Base-by-base conservation (phyloP, 2,113 vertebrate genomes). In the Perca schrenkii region DNA sequence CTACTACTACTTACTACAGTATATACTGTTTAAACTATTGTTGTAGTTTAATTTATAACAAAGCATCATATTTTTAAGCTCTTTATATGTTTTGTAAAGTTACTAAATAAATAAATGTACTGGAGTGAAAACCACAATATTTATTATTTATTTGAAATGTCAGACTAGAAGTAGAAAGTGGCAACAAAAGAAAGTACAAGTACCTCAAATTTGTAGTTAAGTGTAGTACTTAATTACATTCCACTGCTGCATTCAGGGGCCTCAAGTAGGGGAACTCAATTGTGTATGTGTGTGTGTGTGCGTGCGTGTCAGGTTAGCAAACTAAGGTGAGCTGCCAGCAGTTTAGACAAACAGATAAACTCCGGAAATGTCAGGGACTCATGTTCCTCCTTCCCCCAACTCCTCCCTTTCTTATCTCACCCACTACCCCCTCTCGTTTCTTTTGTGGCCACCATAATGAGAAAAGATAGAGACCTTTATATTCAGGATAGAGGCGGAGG, bases 321-420 rank as follows among this genome's bases (percentile, higher is more conserved):
- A n/a, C 62, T 64, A 64, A 87, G 11, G 31, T 47, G 50, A 79
- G 65, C 69, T 46, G 22, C 63, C 80, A 58, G n/a, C 40, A 67
- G 73, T 72, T 80, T 78, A 83, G 82, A 28, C 56, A 66, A 64
- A 81, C 5, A 8, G 79, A 80, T 84, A 75, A 88, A 89, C 83
- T 79, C 82, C 16, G 12, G 76, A 80, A 78, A 80, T 64, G 75
- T 76, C 49, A 58, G n/a, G 25, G 56, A 50, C 54, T 77, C 4
- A 0, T 19, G 13, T 49, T 65, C 22, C 56, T 60, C 54, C 57
- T 17, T 40, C n/a, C 28, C 16, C 28, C 34, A 54, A 43, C 17
- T 7, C 31, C 50, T 13, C 28, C 6, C 31, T 68, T 34, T 25
- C 31, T 67, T 68, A 43, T 74, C 54, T 62, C 58, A 16, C 49